phyloP scores from a whole-genome alignment of 1,140 invertebrate species.

The Rhagoletis zephyria region DNA sequence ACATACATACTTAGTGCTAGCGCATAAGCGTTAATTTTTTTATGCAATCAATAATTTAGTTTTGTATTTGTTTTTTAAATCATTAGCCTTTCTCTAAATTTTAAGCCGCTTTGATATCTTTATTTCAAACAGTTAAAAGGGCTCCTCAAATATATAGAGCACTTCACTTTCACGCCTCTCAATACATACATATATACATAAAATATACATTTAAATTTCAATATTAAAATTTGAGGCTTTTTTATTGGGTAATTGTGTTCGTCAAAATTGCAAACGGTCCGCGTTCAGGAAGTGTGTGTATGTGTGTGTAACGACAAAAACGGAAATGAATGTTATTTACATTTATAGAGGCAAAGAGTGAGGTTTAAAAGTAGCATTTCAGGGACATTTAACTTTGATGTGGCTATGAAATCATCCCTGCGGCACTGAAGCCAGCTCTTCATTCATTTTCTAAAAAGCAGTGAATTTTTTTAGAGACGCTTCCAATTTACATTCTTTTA shows the following conservation, averaged over 20 bases:
- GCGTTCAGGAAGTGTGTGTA: not conserved
- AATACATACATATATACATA: not conserved
- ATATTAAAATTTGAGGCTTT: not conserved
- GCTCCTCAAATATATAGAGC: too few relatives aligned
- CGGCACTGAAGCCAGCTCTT: not conserved
- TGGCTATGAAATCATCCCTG: not conserved
- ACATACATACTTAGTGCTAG: too few relatives aligned
- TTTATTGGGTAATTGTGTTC: constrained; percentile 32
- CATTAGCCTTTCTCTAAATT: too few relatives aligned
- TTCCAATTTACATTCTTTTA: not conserved
- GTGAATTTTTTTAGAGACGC: not conserved
- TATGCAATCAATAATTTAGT: too few relatives aligned
- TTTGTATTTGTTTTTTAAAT: too few relatives aligned
- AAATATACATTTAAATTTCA: constrained; percentile 34
- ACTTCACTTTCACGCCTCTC: too few relatives aligned
- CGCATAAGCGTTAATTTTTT: too few relatives aligned
- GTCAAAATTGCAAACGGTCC: not conserved
- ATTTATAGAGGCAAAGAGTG: not conserved
- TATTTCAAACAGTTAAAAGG: too few relatives aligned
- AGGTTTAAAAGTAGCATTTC: not conserved
- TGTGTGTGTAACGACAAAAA: constrained; percentile 18
- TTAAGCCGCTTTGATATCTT: too few relatives aligned
- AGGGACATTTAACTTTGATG: not conserved
- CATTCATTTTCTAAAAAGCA: constrained; percentile 20
- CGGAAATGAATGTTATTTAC: constrained; percentile 26